A percentile compares a stretch with the other conserved stretches of the same genome.
Conservation (phyloP, 2,888 invertebrate species). For the Allolobophora icterica region DNA sequence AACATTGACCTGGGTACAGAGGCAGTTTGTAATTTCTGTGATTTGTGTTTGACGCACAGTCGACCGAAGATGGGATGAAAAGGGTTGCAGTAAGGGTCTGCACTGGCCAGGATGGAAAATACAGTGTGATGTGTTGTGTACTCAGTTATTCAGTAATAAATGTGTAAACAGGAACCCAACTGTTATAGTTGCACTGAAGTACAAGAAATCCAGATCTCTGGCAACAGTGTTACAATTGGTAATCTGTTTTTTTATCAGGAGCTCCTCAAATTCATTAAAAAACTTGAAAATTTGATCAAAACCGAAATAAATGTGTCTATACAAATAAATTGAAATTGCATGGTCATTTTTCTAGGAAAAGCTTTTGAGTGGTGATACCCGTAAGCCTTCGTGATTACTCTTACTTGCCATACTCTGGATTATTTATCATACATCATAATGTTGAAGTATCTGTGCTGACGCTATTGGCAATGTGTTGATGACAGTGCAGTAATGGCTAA, state of each 20-base stretch:
- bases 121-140: neutral
- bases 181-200: neutral
- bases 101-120: neutral
- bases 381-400: neutral
- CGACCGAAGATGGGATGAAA: neutral
- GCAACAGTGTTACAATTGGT: neutral
- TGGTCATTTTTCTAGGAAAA: neutral
- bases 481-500: neutral
- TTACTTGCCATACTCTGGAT: constrained; percentile 10
- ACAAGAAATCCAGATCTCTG: neutral
- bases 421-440: neutral
- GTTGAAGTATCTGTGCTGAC: neutral
- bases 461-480: neutral
- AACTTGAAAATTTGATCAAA: neutral
- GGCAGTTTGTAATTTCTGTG: constrained; percentile 11
- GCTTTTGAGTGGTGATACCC: neutral
- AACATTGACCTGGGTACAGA: neutral
- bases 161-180: neutral
- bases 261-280: neutral
- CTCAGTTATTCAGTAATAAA: neutral
- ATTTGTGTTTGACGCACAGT: neutral
- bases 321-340: neutral
- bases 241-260: neutral
- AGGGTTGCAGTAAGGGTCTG: neutral
- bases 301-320: neutral